phyloP scores from a whole-genome alignment of 1,140 invertebrate genomes.

The Nylanderia fulva region DNA sequence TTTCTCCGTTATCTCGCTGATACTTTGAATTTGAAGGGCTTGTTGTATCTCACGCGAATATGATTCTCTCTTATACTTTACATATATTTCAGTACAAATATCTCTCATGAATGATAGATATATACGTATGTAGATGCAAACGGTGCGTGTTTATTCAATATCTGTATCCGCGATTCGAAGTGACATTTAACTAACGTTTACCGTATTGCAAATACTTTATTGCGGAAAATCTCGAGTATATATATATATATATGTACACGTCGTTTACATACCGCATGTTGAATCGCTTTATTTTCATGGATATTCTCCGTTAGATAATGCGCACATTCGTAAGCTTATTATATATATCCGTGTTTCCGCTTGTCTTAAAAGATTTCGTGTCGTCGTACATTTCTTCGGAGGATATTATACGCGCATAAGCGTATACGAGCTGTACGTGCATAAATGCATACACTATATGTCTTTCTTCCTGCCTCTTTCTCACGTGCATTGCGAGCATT shows the following conservation, averaged over 20 bases:
- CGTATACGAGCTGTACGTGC: slow-evolving; percentile 19
- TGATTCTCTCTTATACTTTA: background rate
- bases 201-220: background rate
- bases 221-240: background rate
- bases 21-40: background rate
- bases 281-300: slow-evolving; percentile 27
- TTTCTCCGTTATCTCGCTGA: background rate
- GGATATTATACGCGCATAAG: background rate
- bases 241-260: no score
- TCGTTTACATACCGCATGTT: background rate
- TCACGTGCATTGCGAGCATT: background rate
- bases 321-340: background rate
- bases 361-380: background rate
- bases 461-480: background rate
- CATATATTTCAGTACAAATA: background rate
- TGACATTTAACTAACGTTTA: slow-evolving; percentile 5
- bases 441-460: slow-evolving; percentile 44
- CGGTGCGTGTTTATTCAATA: background rate
- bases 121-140: no score
- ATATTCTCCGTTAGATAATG: background rate
- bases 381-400: background rate
- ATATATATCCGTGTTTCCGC: background rate
- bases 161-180: background rate
- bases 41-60: background rate
- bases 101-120: background rate